These are phyloP conservation scores for Otocyon megalotis DNA, from an alignment of 2,113 vertebrate species.

Conservation along the genomic window DNA sequence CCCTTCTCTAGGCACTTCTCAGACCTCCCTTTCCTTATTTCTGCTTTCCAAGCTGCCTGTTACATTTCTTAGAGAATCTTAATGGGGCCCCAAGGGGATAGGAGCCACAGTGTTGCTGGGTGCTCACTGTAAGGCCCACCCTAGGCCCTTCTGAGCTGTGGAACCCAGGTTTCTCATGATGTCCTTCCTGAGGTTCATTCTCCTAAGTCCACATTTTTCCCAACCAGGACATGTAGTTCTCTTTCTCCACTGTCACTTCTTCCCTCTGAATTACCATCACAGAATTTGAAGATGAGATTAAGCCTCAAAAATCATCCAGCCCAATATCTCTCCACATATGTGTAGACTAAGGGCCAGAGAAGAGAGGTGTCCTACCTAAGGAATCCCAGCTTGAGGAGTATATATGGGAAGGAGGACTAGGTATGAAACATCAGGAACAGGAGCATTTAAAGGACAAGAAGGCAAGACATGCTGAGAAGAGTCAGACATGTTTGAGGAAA, in stretches of 20 bases:
- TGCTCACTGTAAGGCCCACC: too few relatives aligned
- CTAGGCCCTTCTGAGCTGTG: background rate
- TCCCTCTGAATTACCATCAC: background rate
- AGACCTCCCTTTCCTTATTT: background rate
- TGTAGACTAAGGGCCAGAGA: background rate
- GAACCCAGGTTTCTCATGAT: background rate
- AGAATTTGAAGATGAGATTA: slow-evolving; percentile 12
- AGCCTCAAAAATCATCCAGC: background rate
- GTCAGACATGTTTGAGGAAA: background rate
- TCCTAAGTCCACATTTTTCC: background rate
- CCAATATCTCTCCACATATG: background rate
- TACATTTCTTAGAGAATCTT: background rate
- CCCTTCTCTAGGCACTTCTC: background rate
- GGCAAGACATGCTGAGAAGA: background rate
- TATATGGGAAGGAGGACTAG: background rate
- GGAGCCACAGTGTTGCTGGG: background rate
- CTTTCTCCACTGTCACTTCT: background rate
- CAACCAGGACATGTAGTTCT: background rate
- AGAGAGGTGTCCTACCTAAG: background rate
- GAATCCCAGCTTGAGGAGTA: background rate
- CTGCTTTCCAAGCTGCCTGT: background rate
- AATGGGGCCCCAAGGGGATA: background rate
- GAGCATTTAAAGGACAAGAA: background rate
- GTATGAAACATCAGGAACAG: background rate
- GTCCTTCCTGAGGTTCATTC: background rate